A percentile compares a stretch with the other conserved stretches of the same genome.
Evolutionary conservation across 2,888 invertebrate genomes (phyloP).

Genomic region (Andrena fulva): DNA sequence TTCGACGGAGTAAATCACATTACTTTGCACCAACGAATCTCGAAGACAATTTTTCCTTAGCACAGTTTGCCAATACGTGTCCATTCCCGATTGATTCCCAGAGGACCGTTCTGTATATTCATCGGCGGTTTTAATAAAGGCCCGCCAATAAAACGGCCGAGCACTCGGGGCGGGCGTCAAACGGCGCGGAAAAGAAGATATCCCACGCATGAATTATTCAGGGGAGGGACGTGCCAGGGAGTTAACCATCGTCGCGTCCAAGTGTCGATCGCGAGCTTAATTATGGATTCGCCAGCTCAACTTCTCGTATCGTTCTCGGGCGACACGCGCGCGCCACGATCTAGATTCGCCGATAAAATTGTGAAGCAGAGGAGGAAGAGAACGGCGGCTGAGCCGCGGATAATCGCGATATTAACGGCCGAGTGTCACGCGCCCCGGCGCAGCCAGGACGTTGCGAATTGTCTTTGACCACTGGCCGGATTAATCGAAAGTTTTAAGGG

Average conservation of each 20-base stretch:
- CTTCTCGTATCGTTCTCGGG: neutral
- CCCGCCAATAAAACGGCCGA: neutral
- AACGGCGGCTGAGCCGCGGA: neutral
- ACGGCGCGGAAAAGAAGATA: neutral
- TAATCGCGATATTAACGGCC: neutral
- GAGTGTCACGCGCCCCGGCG: conserved; percentile 21
- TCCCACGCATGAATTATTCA: conserved; percentile 29
- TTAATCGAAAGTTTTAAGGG: neutral
- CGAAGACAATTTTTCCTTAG: too few relatives aligned
- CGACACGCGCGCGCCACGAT: neutral
- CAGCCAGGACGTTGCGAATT: neutral
- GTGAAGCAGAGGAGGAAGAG: neutral
- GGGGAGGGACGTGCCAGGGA: neutral
- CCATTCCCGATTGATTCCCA: neutral
- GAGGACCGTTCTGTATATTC: neutral
- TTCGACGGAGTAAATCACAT: too few relatives aligned
- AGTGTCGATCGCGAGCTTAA: conserved; percentile 21
- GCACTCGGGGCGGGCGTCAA: neutral
- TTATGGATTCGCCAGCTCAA: conserved; percentile 6
- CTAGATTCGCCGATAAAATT: neutral
- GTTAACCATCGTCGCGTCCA: conserved; percentile 9
- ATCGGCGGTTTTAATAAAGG: neutral
- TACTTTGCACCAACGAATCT: too few relatives aligned
- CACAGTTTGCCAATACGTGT: too few relatives aligned
- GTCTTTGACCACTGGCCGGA: conserved; percentile 12